A percentile compares a stretch with the other conserved stretches of the same genome.
Conservation (phyloP, 1,140 invertebrate genomes). For the Drosophila lini region DNA sequence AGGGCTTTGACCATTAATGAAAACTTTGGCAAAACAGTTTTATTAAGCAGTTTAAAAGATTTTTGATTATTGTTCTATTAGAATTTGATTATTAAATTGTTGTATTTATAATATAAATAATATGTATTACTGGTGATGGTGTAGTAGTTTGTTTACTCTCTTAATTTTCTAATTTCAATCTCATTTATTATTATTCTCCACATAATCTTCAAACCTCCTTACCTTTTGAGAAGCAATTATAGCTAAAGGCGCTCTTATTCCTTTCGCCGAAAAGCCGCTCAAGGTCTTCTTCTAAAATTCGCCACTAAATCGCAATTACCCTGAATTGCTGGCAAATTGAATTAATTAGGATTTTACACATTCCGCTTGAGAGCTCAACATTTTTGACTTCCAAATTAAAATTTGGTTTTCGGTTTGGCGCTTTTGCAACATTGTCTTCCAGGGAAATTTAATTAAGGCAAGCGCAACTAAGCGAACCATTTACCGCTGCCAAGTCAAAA, state of each 20-base stretch:
- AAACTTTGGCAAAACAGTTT: conserved; percentile 6
- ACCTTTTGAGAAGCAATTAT: not conserved
- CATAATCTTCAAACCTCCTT: not conserved
- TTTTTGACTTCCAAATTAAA: conserved; percentile 23
- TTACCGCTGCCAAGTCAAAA: conserved; percentile 44
- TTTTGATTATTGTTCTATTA: not conserved
- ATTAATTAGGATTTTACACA: conserved; percentile 43
- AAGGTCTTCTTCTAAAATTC: not conserved
- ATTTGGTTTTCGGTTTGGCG: conserved; percentile 6
- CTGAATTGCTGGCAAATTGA: conserved; percentile 28
- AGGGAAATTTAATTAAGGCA: conserved; percentile 50
- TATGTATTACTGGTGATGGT: no score
- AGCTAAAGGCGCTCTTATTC: not conserved
- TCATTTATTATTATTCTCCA: not conserved
- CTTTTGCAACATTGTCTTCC: conserved; percentile 14
- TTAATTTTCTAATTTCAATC: no score
- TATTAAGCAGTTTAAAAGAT: not conserved
- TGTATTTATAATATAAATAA: not conserved
- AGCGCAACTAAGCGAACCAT: conserved; percentile 46
- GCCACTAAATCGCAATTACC: conserved; percentile 26
- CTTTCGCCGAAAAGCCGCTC: not conserved
- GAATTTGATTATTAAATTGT: not conserved
- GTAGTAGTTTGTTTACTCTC: no score
- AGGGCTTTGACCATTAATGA: conserved; percentile 11
- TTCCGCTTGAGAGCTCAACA: conserved; percentile 19